These are phyloP conservation scores for Bedellia somnulentella DNA, from an alignment of 2,888 invertebrate genomes.

Conservation along the genomic window DNA sequence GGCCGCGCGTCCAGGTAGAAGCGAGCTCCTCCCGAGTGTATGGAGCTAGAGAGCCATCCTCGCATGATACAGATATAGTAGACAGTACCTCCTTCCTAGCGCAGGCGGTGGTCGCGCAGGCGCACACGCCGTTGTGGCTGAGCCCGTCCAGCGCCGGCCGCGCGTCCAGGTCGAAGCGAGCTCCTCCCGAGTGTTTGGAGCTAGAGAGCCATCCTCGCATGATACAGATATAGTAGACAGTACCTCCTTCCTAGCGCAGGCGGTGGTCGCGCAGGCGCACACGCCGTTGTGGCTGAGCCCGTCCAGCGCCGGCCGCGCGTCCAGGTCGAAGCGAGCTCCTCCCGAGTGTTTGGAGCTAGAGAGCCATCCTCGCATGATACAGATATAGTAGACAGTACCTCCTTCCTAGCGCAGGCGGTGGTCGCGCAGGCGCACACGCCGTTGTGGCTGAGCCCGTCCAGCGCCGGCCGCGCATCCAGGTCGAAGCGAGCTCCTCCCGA, in stretches of 20 bases:
- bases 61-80: too few relatives aligned
- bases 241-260: slow-evolving; percentile 38
- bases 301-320: slow-evolving; percentile 74
- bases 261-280: slow-evolving; percentile 73
- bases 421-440: slow-evolving; percentile 79
- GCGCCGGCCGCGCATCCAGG: slow-evolving; percentile 73
- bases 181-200: too few relatives aligned
- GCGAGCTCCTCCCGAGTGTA: too few relatives aligned
- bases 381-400: too few relatives aligned
- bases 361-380: too few relatives aligned
- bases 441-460: slow-evolving; percentile 81
- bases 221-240: too few relatives aligned
- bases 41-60: too few relatives aligned
- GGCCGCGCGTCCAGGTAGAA: slow-evolving; percentile 80
- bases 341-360: too few relatives aligned
- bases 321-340: slow-evolving; percentile 83
- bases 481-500: too few relatives aligned
- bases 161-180: slow-evolving; percentile 78
- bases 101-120: slow-evolving; percentile 68
- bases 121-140: slow-evolving; percentile 81
- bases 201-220: too few relatives aligned
- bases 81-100: slow-evolving; percentile 31
- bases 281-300: slow-evolving; percentile 82
- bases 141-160: slow-evolving; percentile 78
- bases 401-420: slow-evolving; percentile 46